Percentiles rank a stretch among this genome's conserved stretches.
phyloP scores from a whole-genome alignment of 2,113 vertebrate genomes.

The Macrotis lagotis region DNA sequence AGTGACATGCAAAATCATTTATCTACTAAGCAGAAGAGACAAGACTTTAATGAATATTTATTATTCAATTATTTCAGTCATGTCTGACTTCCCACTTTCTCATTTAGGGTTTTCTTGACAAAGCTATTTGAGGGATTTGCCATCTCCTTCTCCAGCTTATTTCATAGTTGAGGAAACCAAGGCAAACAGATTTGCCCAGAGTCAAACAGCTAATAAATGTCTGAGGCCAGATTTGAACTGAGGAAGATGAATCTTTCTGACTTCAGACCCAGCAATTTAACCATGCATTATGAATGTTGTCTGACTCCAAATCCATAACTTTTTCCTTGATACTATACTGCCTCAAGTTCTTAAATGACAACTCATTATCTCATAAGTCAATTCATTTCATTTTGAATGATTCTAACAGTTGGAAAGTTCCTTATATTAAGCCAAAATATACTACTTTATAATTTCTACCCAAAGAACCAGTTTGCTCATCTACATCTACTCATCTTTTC shows the following conservation, averaged over 20 bases:
- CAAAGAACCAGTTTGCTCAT: not conserved
- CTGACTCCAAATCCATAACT: not conserved
- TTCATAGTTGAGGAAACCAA: no score
- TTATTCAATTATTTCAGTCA: no score
- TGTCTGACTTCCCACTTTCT: no score
- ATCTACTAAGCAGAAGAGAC: not conserved
- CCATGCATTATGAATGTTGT: not conserved
- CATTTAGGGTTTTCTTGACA: no score
- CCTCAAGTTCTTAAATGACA: not conserved
- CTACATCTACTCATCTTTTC: not conserved
- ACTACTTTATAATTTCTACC: not conserved
- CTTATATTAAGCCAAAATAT: not conserved
- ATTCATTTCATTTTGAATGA: not conserved
- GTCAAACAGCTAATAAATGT: no score
- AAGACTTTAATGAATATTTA: not conserved
- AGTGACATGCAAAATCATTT: not conserved
- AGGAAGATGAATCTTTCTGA: no score
- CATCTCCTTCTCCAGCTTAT: no score
- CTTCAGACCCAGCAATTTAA: no score
- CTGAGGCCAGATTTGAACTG: no score
- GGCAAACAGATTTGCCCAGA: no score
- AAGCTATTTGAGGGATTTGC: no score
- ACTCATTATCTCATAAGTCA: not conserved
- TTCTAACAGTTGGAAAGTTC: not conserved
- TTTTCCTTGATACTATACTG: not conserved